Conservation (phyloP, 35 echinoderm and acorn worm genomes). For the Heliocidaris tuberculata region DNA sequence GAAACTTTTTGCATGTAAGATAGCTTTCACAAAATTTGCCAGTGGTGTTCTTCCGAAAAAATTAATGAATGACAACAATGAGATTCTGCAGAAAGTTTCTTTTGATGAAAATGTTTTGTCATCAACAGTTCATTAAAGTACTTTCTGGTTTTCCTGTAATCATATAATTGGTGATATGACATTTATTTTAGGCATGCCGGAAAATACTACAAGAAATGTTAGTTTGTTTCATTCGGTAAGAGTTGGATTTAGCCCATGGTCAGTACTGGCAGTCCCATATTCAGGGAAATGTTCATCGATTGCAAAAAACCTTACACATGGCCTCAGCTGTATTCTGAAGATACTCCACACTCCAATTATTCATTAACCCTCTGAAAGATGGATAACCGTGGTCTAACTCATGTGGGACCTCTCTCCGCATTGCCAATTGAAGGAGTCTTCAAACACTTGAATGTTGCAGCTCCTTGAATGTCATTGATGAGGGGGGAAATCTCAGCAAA, state of each 20-base stretch:
- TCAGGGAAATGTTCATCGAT: not conserved
- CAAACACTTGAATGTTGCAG: slow-evolving; percentile 10
- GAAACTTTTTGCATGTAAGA: too few relatives aligned
- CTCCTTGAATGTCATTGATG: not conserved
- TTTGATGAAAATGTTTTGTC: too few relatives aligned
- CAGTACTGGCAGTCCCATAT: not conserved
- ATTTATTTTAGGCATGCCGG: not conserved
- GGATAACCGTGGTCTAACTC: not conserved
- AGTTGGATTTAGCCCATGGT: too few relatives aligned
- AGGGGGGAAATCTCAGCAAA: not conserved
- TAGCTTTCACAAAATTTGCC: too few relatives aligned
- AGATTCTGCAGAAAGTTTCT: too few relatives aligned
- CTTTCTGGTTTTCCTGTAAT: too few relatives aligned
- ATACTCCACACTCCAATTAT: not conserved
- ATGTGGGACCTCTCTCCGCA: not conserved
- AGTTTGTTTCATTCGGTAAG: not conserved
- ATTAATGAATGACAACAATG: too few relatives aligned
- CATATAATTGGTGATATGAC: too few relatives aligned
- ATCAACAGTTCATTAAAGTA: too few relatives aligned
- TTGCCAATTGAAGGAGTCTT: slow-evolving; percentile 1
- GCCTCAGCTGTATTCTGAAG: not conserved
- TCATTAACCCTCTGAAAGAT: slow-evolving; percentile 12
- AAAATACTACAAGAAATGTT: not conserved
- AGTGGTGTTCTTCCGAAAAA: too few relatives aligned
- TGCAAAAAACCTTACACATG: not conserved